Evolutionary conservation across 2,888 invertebrate genomes (phyloP), one percentile per base, ranked within the genome.

Genomic region (Timema podura): DNA sequence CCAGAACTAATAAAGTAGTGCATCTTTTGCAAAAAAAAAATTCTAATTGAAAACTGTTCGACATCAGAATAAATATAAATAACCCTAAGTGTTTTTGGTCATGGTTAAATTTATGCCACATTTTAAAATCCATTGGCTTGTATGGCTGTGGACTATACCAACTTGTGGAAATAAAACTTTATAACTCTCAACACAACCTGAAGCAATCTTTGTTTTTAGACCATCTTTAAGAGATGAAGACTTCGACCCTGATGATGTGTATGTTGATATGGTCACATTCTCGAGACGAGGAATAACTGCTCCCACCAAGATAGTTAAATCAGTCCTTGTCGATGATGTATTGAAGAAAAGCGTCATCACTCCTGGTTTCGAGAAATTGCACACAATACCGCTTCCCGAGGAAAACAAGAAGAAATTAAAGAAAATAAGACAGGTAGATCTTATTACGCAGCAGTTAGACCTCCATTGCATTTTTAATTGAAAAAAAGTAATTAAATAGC

Each of bases 341-440:
- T 82, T 91, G 81, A 80, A 87, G 75, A 89, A 87, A 73, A 87
- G 89, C 61, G 79, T 84, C 11, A 79, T 91, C 70, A 84, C 85
- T 66, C 86, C 89, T 1, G 90, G 88, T 1, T 86, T 90, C 76
- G 91, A 91, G 76, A 85, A 88, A 75, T 80, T 88, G 66, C 84
- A 87, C 71, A 75, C 81, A 5, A 81, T 91, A 10, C 88, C 90
- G 3, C 80, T 83, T n/a, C 87, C 87, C 77, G 79, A 85, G 73
- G 79, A 85, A 54, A 88, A 86, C 70, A 85, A 83, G 77, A 54
- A 66, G 46, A 67, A 30, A 48, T 79, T 88, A 65, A 86, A 85
- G 73, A 82, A 83, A 70, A 77, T 85, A 72, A 84, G 87, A 77
- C 86, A 83, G 84, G 88, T 87, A 79, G 30, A 30, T 30, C 30